A percentile compares a stretch with the other conserved stretches of the same genome.
These are phyloP conservation scores for Eulemur rubriventer DNA, from an alignment of 2,797 vertebrate species.

Conservation along the genomic window DNA sequence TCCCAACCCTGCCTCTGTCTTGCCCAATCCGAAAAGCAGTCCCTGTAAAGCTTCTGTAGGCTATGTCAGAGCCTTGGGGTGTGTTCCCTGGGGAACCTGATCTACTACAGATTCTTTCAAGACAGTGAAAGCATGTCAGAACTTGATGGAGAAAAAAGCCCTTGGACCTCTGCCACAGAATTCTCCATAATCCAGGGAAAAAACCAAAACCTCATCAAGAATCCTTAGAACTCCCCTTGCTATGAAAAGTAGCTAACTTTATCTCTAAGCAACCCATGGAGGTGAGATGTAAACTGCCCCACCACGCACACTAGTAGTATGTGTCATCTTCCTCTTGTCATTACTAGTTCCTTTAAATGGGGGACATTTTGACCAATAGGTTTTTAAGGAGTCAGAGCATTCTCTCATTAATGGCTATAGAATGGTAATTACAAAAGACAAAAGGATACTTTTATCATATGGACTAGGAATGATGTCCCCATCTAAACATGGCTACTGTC, in stretches of 20 bases:
- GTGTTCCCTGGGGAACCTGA: background rate
- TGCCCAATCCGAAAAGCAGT: background rate
- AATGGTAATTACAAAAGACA: background rate
- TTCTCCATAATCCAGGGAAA: background rate
- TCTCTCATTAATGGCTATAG: background rate
- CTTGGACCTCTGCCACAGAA: conserved; percentile 3
- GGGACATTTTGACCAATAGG: background rate
- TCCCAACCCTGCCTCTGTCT: background rate
- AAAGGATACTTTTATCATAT: background rate
- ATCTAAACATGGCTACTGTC: background rate
- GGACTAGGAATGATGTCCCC: background rate
- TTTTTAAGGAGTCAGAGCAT: background rate
- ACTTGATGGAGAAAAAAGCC: conserved; percentile 7
- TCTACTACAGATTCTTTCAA: background rate
- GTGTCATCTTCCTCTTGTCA: background rate
- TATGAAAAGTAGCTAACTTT: background rate
- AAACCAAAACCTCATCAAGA: background rate
- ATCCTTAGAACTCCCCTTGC: background rate
- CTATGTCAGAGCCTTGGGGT: background rate
- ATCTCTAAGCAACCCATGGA: background rate
- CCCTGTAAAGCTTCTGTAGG: background rate
- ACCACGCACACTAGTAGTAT: too few species aligned
- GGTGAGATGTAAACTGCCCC: background rate
- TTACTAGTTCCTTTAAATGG: background rate
- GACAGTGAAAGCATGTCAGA: background rate